These are phyloP conservation scores for Silurus aristotelis DNA, from an alignment of 2,797 vertebrate species.

Conservation along the genomic window DNA sequence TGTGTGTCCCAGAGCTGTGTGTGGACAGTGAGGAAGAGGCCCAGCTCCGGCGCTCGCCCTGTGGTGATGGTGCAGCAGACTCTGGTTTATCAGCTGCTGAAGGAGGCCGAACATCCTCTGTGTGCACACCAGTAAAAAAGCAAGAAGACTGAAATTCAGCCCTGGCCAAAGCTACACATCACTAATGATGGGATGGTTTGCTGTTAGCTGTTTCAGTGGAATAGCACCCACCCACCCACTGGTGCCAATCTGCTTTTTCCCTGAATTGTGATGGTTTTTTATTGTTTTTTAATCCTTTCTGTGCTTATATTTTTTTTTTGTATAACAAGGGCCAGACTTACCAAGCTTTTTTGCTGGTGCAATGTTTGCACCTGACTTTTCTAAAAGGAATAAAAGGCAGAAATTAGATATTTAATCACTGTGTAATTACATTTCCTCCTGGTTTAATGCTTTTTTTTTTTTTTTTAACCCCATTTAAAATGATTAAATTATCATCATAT, in stretches of 20 bases:
- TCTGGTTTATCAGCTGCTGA: constrained; percentile 79
- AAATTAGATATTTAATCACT: constrained; percentile 53
- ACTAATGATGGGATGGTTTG: constrained; percentile 31
- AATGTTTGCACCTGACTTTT: constrained; percentile 62
- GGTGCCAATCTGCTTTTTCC: constrained; percentile 10
- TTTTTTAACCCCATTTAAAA: neutral
- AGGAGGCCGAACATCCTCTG: constrained; percentile 81
- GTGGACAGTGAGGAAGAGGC: constrained; percentile 78
- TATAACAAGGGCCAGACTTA: constrained; percentile 56
- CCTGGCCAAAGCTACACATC: neutral
- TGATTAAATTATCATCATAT: neutral
- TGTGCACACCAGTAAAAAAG: constrained; percentile 50
- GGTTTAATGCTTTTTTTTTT: neutral
- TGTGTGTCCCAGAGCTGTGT: constrained; percentile 73
- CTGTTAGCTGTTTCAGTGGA: constrained; percentile 33
- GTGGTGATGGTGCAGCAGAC: constrained; percentile 75
- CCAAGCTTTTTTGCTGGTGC: constrained; percentile 61
- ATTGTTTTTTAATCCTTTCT: constrained; percentile 3
- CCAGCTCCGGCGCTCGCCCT: constrained; percentile 77
- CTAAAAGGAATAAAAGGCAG: constrained; percentile 59
- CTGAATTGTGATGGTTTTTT: neutral
- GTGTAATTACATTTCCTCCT: constrained; percentile 22
- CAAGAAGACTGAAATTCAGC: constrained; percentile 30
- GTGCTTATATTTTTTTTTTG: constrained; percentile 35
- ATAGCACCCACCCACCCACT: constrained; percentile 16